Conservation (phyloP, 1,140 invertebrate species). For the Temnothorax nylanderi region DNA sequence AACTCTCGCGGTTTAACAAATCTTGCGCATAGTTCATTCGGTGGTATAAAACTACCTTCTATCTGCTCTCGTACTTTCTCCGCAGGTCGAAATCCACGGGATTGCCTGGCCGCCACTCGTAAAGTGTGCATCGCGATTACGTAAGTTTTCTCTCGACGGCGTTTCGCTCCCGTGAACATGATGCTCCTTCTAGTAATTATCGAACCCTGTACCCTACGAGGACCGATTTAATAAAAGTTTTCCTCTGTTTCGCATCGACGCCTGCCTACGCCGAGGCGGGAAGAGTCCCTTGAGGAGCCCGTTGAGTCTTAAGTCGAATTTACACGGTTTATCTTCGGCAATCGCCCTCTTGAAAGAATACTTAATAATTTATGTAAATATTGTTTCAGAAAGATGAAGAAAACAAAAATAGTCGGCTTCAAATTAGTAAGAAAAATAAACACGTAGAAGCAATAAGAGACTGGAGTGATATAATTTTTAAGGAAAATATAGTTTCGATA, state of each 20-base stretch:
- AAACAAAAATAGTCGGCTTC: neutral
- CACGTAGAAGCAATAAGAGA: neutral
- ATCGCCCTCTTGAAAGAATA: neutral
- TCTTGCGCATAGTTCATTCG: slow-evolving; percentile 2
- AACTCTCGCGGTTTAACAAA: slow-evolving; percentile 4
- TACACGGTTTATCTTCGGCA: slow-evolving; percentile 39
- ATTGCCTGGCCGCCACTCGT: slow-evolving; percentile 17
- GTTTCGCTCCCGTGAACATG: slow-evolving; percentile 51
- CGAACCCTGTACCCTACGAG: slow-evolving; percentile 16
- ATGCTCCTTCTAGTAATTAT: slow-evolving; percentile 55
- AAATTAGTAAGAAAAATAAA: neutral
- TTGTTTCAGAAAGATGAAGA: slow-evolving; percentile 5
- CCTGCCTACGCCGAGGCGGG: neutral
- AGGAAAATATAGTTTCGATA: neutral
- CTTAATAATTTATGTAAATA: slow-evolving; percentile 2
- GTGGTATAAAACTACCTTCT: neutral
- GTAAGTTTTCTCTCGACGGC: slow-evolving; percentile 52
- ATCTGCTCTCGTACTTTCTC: slow-evolving; percentile 42
- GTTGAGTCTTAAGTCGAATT: slow-evolving; percentile 40
- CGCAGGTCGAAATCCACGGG: slow-evolving; percentile 35
- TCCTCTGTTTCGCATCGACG: slow-evolving; percentile 45
- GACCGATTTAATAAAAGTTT: slow-evolving; percentile 64
- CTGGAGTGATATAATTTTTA: neutral
- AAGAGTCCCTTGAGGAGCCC: slow-evolving; percentile 15
- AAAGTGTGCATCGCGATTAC: slow-evolving; percentile 53